phyloP scores from a whole-genome alignment of 2,888 invertebrate species.

The Rosalia funebris region DNA sequence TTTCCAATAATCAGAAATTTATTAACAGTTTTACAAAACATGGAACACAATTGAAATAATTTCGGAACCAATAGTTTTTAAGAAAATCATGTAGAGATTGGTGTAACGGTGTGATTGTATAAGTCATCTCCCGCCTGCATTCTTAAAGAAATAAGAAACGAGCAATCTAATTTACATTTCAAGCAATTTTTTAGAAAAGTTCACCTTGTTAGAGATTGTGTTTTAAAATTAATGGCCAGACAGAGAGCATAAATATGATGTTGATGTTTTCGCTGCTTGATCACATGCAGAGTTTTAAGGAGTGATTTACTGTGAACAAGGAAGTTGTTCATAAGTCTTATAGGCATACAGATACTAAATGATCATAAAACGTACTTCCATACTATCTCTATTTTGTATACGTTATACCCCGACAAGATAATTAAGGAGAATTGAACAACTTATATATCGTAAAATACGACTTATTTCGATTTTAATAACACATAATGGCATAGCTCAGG shows the following conservation, averaged over 20 bases:
- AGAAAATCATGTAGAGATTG: no score
- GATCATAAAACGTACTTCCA: conserved; percentile 22
- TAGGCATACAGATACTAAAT: conserved; percentile 22
- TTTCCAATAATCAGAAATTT: no score
- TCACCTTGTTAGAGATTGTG: conserved; percentile 27
- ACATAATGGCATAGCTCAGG: background rate
- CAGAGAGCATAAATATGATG: conserved; percentile 47
- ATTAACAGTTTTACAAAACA: no score
- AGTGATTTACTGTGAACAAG: conserved; percentile 54
- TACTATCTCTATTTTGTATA: conserved; percentile 26
- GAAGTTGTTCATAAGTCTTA: conserved; percentile 47
- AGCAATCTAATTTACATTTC: conserved; percentile 16
- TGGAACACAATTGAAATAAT: no score
- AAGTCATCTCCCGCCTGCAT: no score
- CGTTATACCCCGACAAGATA: conserved; percentile 26
- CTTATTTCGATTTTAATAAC: conserved; percentile 10
- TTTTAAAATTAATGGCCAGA: conserved; percentile 22
- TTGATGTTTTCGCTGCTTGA: conserved; percentile 51
- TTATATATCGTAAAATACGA: conserved; percentile 14
- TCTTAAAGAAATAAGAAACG: background rate
- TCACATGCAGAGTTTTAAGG: conserved; percentile 52
- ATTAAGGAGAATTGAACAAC: conserved; percentile 24
- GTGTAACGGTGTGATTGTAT: no score
- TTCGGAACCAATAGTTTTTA: no score
- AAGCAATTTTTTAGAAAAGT: conserved; percentile 26